Evolutionary conservation across 2,888 invertebrate species (phyloP), one percentile per base, ranked within the genome.

Genomic region (Fragum sueziense): DNA sequence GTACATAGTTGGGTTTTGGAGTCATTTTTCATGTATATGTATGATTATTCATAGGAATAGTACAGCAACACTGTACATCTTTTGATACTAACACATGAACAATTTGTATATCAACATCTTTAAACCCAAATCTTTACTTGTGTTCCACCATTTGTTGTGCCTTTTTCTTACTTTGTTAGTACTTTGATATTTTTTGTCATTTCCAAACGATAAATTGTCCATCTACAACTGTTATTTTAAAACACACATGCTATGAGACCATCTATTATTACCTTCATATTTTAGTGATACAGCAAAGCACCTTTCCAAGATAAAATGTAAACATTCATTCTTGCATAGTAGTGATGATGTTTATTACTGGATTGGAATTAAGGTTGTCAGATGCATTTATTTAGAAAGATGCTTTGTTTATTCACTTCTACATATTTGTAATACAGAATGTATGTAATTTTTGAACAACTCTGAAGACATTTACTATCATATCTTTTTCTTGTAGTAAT

Each of bases 191-290:
- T 61, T 61, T 61, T 25, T 61, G 11, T 57, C 11, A 11, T 62
- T 33, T 34, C 9, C 25, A 47, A 47, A 47, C n/a, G 47, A 47
- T 47, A n/a, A 47, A 47, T 9, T 37, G 37, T 37, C 37, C 6
- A 37, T 9, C 37, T 37, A 9, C 14, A 37, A 37, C 7, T 47
- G 47, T 14, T 47, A 47, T 47, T 9, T 14, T 22, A 6, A 65
- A 65, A 65, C 65, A 65, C 65, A 65, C 65, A 41, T 41, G 65
- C 65, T 65, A 65, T 65, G 65, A 65, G 65, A 61, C 61, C 61
- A 61, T 33, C 3, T 33, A 20, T 31, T 2, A 29, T 9, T 20
- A 20, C 3, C 3, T 47, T 47, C 3, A 20, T 47, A 14, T n/a
- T 47, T 14, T 47, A n/a, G 3, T 47, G 47, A n/a, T 47, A n/a